Base-by-base conservation (phyloP, 2,797 vertebrate genomes). In the Cossypha dichroa region DNA sequence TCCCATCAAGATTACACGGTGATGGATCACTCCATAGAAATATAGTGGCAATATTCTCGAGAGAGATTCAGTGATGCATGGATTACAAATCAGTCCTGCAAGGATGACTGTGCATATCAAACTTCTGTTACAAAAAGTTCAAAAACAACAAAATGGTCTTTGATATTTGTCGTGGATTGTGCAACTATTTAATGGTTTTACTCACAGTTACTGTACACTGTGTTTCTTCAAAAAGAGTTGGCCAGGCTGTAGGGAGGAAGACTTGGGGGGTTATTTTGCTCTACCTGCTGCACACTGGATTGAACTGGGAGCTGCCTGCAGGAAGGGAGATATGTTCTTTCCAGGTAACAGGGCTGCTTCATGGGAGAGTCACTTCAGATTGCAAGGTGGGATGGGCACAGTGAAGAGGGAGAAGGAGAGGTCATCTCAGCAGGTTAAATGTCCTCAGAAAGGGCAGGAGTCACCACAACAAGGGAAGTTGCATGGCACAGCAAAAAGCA, bases 21-120 rank as follows among this genome's bases (percentile, higher is more conserved):
- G 40, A 78, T 59, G 31, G 54, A 80, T 67, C n/a, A 38, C 60
- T 80, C 76, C n/a, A 87, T 52, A 80, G 91, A 85, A 55, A 26
- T 17, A 74, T 52, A 33, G 5, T 26, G 51, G 5, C 67, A 64
- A n/a, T 77, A 56, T 12, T 43, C 72, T 63, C 0, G 0, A 43
- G 68, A 66, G 68, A 29, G 31, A 31, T 58, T 91, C 73, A 58
- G n/a, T 4, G 5, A 72, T 82, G 15, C 21, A 33, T 41, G 12
- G 38, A 23, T 59, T 69, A 86, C 29, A 58, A 59, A 85, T 79
- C 29, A 49, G 38, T 45, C 38, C 38, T 76, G 21, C 29, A 40
- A 79, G 36, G 33, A 72, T 92, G 75, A 77, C 68, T 25, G 20
- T n/a, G 31, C 58, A 22, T 52, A 38, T 82, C 63, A 62, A 75